Evolutionary conservation across 2,888 invertebrate genomes (phyloP).

Genomic region (Troides oblongomaculatus): DNA sequence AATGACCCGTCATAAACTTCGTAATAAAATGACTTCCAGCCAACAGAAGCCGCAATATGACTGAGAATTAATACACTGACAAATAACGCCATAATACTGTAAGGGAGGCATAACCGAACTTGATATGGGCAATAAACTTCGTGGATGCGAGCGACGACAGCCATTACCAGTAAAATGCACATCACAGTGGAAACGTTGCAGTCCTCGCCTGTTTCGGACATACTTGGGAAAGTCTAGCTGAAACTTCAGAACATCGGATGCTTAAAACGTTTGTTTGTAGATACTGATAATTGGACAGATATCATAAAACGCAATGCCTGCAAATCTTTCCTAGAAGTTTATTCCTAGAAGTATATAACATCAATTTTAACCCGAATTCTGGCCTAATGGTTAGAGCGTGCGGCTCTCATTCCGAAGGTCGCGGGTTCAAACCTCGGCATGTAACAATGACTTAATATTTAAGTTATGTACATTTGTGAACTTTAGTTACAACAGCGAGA

Average conservation of each 20-base stretch:
- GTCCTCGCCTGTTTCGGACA: conserved; percentile 9
- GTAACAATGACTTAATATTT: too few species aligned
- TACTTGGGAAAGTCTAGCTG: conserved; percentile 14
- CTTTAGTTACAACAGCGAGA: too few species aligned
- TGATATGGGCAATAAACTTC: conserved; percentile 75
- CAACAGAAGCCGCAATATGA: conserved; percentile 31
- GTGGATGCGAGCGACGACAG: conserved; percentile 60
- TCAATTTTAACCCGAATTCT: too few species aligned
- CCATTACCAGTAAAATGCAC: conserved; percentile 66
- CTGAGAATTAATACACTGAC: conserved; percentile 41
- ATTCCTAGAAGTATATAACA: too few species aligned
- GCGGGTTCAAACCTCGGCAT: too few species aligned
- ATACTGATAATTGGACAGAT: not conserved
- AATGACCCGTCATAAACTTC: conserved; percentile 6
- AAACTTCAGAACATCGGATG: not conserved
- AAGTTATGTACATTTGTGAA: too few species aligned
- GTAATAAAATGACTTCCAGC: conserved; percentile 16
- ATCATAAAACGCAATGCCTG: not conserved
- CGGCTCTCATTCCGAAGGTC: too few species aligned
- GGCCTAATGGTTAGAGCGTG: too few species aligned
- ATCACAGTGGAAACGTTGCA: conserved; percentile 44
- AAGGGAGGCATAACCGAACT: conserved; percentile 52
- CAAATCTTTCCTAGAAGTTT: not conserved
- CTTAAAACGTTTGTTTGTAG: not conserved
- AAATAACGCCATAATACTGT: conserved; percentile 39